Conservation (phyloP, 2,888 invertebrate genomes). For the Leptinotarsa rubiginosa region DNA sequence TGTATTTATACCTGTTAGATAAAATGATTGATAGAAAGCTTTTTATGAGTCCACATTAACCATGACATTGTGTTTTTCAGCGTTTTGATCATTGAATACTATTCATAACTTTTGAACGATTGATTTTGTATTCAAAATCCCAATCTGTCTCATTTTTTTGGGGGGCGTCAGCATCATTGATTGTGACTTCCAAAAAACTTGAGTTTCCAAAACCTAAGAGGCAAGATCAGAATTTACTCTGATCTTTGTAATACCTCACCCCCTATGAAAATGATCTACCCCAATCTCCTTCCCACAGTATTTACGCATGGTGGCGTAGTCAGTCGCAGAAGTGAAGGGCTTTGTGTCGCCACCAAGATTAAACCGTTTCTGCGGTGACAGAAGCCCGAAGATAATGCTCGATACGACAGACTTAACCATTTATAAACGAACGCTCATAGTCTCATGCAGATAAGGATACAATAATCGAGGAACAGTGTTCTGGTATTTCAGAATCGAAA, state of each 20-base stretch:
- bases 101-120: too few relatives aligned
- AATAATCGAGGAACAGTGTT: neutral
- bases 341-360: slow-evolving; percentile 8
- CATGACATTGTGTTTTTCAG: too few relatives aligned
- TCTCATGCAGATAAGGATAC: slow-evolving; percentile 31
- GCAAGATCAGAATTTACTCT: too few relatives aligned
- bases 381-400: slow-evolving; percentile 26
- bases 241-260: neutral
- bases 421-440: slow-evolving; percentile 32
- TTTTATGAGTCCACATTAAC: too few relatives aligned
- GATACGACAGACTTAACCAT: slow-evolving; percentile 30
- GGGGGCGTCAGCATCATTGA: too few relatives aligned
- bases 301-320: neutral
- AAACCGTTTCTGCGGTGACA: neutral
- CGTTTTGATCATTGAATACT: too few relatives aligned
- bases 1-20: too few relatives aligned
- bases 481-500: slow-evolving; percentile 4
- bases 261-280: neutral
- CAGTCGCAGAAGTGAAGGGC: slow-evolving; percentile 1
- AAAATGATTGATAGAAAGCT: too few relatives aligned
- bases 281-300: neutral
- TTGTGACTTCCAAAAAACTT: too few relatives aligned
- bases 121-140: too few relatives aligned
- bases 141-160: too few relatives aligned
- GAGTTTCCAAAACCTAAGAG: too few relatives aligned